Percentiles rank a stretch among this genome's conserved stretches.
Evolutionary conservation across 2,113 vertebrate genomes (phyloP).

Genomic region (Platichthys stellatus): DNA sequence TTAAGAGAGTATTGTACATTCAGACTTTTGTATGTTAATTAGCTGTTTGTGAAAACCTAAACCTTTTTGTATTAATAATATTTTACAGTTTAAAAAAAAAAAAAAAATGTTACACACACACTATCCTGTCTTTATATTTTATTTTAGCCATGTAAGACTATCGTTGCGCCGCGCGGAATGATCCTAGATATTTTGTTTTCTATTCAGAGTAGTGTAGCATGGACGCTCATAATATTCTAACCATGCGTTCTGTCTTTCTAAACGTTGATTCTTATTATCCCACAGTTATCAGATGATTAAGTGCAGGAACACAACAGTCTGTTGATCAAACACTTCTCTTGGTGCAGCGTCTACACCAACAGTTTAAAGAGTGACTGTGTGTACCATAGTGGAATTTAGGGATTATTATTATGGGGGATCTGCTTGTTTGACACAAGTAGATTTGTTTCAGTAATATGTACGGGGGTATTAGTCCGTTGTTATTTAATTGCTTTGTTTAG

Average conservation of each 20-base stretch:
- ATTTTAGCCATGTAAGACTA: constrained; percentile 92
- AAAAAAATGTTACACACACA: constrained; percentile 67
- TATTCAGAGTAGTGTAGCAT: constrained; percentile 87
- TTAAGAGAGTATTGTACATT: constrained; percentile 57
- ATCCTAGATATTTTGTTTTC: constrained; percentile 89
- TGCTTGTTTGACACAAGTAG: constrained; percentile 78
- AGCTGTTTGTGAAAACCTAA: constrained; percentile 58
- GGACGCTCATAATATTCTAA: constrained; percentile 62
- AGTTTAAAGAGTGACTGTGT: constrained; percentile 55
- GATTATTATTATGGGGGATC: constrained; percentile 52
- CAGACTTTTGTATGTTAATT: constrained; percentile 34
- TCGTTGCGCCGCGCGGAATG: constrained; percentile 99
- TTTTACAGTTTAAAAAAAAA: constrained; percentile 79
- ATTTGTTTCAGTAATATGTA: constrained; percentile 52
- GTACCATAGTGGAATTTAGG: constrained; percentile 59
- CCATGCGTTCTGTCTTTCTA: constrained; percentile 62
- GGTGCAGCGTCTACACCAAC: constrained; percentile 50
- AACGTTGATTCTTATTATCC: constrained; percentile 66
- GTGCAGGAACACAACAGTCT: constrained; percentile 74
- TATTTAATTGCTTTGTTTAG: constrained; percentile 77
- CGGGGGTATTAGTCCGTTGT: constrained; percentile 59
- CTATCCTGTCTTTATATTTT: constrained; percentile 80
- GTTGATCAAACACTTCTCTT: constrained; percentile 53
- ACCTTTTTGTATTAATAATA: constrained; percentile 81
- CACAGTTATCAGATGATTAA: constrained; percentile 55